These are phyloP conservation scores for Calosoma granatense DNA, from an alignment of 1,140 invertebrate species.

Conservation along the genomic window DNA sequence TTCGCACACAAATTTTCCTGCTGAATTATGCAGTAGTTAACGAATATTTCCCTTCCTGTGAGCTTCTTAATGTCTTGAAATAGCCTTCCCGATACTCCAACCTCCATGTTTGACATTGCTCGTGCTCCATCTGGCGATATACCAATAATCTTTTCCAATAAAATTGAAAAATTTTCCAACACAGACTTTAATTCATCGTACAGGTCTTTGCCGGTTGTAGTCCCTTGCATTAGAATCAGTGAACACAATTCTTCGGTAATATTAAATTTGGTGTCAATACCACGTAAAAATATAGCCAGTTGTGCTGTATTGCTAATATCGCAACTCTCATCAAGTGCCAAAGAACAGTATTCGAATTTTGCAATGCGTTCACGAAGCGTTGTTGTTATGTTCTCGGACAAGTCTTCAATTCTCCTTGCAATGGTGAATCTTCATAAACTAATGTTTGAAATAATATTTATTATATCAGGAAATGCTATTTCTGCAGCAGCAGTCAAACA, in stretches of 20 bases:
- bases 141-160: too few relatives aligned
- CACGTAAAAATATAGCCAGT: slow-evolving; percentile 24
- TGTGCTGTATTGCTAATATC: slow-evolving; percentile 24
- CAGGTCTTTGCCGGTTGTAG: slow-evolving; percentile 15
- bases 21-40: too few relatives aligned
- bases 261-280: slow-evolving; percentile 25
- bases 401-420: slow-evolving; percentile 21
- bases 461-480: slow-evolving; percentile 26
- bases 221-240: slow-evolving; percentile 19
- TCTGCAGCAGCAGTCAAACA: slow-evolving; percentile 28
- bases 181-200: too few relatives aligned
- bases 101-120: too few relatives aligned
- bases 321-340: slow-evolving; percentile 20
- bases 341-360: slow-evolving; percentile 20
- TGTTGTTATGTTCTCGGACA: slow-evolving; percentile 23
- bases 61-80: too few relatives aligned
- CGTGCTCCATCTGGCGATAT: too few relatives aligned
- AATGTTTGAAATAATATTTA: slow-evolving; percentile 20
- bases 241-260: slow-evolving; percentile 23
- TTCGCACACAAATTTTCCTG: too few relatives aligned
- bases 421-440: slow-evolving; percentile 23
- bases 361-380: slow-evolving; percentile 18
- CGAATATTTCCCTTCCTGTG: too few relatives aligned
- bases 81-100: too few relatives aligned
- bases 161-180: too few relatives aligned